Base-by-base conservation (phyloP, 2,888 invertebrate genomes). In the Siphonodentalium dalli region DNA sequence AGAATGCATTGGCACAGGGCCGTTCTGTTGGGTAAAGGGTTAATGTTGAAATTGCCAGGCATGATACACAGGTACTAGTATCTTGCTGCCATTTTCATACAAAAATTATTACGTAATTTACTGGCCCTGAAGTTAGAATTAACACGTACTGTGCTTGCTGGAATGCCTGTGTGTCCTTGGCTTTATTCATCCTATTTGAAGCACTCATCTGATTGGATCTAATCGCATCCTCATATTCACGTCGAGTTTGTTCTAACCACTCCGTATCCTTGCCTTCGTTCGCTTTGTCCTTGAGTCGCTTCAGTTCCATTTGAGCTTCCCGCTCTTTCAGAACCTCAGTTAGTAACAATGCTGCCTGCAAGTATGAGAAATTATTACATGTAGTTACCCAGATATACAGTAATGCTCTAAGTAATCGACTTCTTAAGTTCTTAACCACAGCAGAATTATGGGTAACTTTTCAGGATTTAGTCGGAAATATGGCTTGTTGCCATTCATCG, bases 281-380 rank as follows among this genome's bases (percentile, higher is more conserved):
- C 3, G 74, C 78, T 43, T 61, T 56, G 31, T 62, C 72, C 61
- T 70, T 73, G 37, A 79, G 61, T 39, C 66, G 60, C 47, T 79
- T 80, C 41, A 82, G 65, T 54, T 82, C 81, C 6, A 82, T 38
- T 60, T 82, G 82, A 26, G 81, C 81, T 34, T 82, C 81, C 20
- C 82, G 69, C 58, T 82, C 81, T 57, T 81, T 82, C 48, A 82
- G 63, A 5, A 81, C 80, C 59, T 82, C 82, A 4, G 80, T 75
- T 46, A 80, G 61, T 64, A 72, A 63, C 45, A 82, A 61, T 4
- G 82, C 82, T 68, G 80, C 75, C 82, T 82, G 66, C 5, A 35
- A 58, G 23, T 26, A 31, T 23, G 21, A 1, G 24, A 15, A 45
- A 24, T 24, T 31, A 2, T 27, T 15, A 5, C 28, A 27, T 42